Percentiles rank a stretch among this genome's conserved stretches.
These are phyloP conservation scores for Drosophila dunni DNA, from an alignment of 1,140 invertebrate species.

Conservation along the genomic window DNA sequence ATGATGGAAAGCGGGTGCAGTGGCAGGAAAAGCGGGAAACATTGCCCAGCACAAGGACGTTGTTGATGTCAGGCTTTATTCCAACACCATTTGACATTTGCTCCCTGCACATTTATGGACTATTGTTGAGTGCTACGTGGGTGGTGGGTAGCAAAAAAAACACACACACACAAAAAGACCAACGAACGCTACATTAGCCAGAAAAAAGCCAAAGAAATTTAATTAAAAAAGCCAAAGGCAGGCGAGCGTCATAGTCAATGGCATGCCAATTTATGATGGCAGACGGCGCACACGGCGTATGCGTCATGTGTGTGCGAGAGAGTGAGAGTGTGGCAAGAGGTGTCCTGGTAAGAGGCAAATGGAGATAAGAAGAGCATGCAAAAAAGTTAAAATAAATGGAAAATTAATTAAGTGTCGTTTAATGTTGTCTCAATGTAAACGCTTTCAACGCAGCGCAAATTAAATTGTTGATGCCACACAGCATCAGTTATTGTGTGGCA, in stretches of 20 bases:
- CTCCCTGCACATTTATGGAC: slow-evolving; percentile 14
- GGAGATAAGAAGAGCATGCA: slow-evolving; percentile 7
- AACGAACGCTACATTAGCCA: slow-evolving; percentile 39
- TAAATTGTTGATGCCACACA: slow-evolving; percentile 67
- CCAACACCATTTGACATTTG: slow-evolving; percentile 6
- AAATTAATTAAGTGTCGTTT: slow-evolving; percentile 81
- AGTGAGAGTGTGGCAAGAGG: background rate
- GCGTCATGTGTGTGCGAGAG: slow-evolving; percentile 5
- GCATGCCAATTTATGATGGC: slow-evolving; percentile 44
- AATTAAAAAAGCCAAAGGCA: slow-evolving; percentile 51
- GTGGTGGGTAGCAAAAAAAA: no score
- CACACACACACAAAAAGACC: no score
- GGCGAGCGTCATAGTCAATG: slow-evolving; percentile 33
- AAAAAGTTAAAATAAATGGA: slow-evolving; percentile 75
- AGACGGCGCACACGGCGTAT: slow-evolving; percentile 20
- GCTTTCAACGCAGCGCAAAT: slow-evolving; percentile 78
- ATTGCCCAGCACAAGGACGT: slow-evolving; percentile 8
- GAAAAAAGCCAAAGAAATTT: slow-evolving; percentile 39
- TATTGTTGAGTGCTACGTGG: slow-evolving; percentile 2
- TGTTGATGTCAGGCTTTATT: slow-evolving; percentile 8
- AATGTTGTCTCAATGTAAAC: slow-evolving; percentile 82
- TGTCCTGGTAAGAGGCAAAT: background rate
- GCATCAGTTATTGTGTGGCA: background rate
- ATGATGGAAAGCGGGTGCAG: background rate
- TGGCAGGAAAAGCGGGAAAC: background rate